Base-by-base conservation (phyloP, 2,888 invertebrate genomes). In the Scrobipalpa atriplicella region DNA sequence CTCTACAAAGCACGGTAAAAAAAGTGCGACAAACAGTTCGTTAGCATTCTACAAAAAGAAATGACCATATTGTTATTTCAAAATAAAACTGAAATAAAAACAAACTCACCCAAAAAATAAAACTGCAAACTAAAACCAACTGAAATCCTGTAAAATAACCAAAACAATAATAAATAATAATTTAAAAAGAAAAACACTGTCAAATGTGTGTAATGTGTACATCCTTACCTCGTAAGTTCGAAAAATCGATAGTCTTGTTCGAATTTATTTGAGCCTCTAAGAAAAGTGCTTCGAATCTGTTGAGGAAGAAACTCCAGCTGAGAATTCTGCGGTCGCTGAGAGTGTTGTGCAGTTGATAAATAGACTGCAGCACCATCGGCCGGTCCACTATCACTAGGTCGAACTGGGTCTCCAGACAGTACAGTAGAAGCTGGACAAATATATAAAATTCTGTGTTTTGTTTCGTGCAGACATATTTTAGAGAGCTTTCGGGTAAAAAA, bases 321-420 rank as follows among this genome's bases (percentile, higher is more conserved):
- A 99, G 93, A 68, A 99, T 97, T 77, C 95, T 95, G 60, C 98
- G 94, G 84, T 99, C 98, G 74, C 97, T 97, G 39, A 99, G 94
- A 1, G 98, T 96, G 84, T 98, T 98, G 83, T 98, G 98, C 7
- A 99, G 94, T 83, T 99, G 98, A 85, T 98, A 98, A 65, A 99
- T 94, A 1, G 98, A 97, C 85, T 99, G 98, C 52, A 99, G 94
- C 39, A 99, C 97, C 95, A 99, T 97, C 0, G 99, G 98, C 52
- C 99, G 95, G 88, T 99, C 99, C 68, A 98, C 96, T 69, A 99
- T 98, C 70, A 99, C 98, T 69, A 97, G 95, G 93, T 99, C 99
- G 92, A 99, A 99, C 92, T 99, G 99, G 0, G 98, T 97, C 93
- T 99, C 99, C 90, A 99, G 91, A 86, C 99, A 99, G 93, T 96